Evolutionary conservation across 2,113 vertebrate species (phyloP), one percentile per base, ranked within the genome.

Genomic region (Crotalus helleri): DNA sequence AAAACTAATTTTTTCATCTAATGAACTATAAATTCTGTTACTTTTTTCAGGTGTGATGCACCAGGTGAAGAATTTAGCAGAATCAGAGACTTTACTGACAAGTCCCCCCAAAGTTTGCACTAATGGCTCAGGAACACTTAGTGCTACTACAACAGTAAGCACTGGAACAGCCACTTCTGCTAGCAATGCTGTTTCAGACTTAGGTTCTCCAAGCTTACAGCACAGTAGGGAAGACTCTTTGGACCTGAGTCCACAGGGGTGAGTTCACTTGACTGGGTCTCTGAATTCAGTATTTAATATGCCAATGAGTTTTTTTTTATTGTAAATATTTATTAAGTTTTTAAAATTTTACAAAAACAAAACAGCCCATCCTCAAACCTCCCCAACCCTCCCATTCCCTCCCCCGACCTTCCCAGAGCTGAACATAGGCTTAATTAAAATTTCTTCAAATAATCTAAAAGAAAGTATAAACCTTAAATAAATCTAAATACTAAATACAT

Each of bases 241-340:
- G 97, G 99, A 99, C 96, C 98, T 99, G 94, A 99, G 99, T 96
- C 99, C 99, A 85, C 99, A 99, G 97, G 99, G 99, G 99, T 99
- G 93, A 98, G 98, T 55, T 26, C 0, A 0, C 21, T 59, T 59
- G 12, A 39, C 26, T 51, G 49, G 53, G 44, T 92, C 24, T 86
- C 15, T n/a, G 26, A 91, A 58, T 69, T 64, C 11, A 90, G 9
- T 4, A 51, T 21, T 69, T 39, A n/a, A 12, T 13, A 19, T 46
- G 39, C n/a, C 74, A 86, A 8, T n/a, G 8, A 91, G 39, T 81
- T 49, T 58, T 29, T 39, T 39, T 39, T 39, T 39, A 39, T 39
- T 39, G 39, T 39, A 39, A 39, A 39, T 39, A 39, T 39, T 39
- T 39, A 39, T 39, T 39, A 39, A 39, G 39, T 39, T 39, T 39